Conservation (phyloP, 2,797 vertebrate species). For the Gouania willdenowi region DNA sequence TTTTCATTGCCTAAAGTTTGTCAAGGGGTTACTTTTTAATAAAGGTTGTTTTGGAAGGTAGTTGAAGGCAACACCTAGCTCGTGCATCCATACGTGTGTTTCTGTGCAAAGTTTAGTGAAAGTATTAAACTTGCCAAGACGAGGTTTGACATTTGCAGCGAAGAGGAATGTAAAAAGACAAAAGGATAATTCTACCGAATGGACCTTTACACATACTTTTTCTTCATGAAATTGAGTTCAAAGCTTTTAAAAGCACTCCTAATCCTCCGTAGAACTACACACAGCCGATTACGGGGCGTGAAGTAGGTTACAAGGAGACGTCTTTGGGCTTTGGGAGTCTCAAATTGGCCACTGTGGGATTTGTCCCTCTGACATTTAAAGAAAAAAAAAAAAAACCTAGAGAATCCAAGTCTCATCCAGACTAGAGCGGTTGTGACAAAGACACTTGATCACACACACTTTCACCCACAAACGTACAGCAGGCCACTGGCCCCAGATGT, state of each 20-base stretch:
- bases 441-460: conserved; percentile 11
- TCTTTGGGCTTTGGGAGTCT: too few species aligned
- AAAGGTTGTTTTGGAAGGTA: neutral
- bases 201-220: conserved; percentile 17
- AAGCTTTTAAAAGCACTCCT: conserved; percentile 5
- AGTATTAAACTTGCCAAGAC: conserved; percentile 5
- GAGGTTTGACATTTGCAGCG: conserved; percentile 21
- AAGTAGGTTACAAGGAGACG: conserved; percentile 2
- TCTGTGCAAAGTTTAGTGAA: conserved; percentile 28
- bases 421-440: conserved; percentile 25
- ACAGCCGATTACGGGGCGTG: conserved; percentile 10
- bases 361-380: conserved; percentile 25
- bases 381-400: conserved; percentile 5
- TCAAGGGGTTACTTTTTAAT: conserved; percentile 3
- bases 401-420: conserved; percentile 32
- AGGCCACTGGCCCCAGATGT: conserved; percentile 72
- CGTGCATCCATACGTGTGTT: neutral
- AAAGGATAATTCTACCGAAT: conserved; percentile 23
- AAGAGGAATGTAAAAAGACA: neutral
- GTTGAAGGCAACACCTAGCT: neutral
- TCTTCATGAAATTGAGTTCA: conserved; percentile 22
- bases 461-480: conserved; percentile 13
- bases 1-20: conserved; percentile 11
- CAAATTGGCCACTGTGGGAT: conserved; percentile 8
- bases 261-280: conserved; percentile 2